Percentiles rank a stretch among this genome's conserved stretches.
Evolutionary conservation across 2,888 invertebrate genomes (phyloP).

Genomic region (Sinodicranocentrus sp.): DNA sequence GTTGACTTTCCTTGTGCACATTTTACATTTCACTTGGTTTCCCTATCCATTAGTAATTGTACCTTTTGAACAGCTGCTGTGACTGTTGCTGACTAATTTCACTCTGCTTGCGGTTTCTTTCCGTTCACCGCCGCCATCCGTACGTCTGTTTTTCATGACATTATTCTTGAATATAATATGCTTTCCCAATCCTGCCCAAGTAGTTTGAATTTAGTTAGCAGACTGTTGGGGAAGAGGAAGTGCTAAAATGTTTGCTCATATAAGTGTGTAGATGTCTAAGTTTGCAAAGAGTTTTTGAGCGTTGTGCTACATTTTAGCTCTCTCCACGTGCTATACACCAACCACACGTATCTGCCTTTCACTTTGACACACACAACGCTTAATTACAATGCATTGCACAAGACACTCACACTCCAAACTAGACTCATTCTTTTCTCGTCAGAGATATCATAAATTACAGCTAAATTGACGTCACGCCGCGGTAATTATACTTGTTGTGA

Average conservation of each 20-base stretch:
- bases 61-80: conserved; percentile 14
- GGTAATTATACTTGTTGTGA: conserved; percentile 49
- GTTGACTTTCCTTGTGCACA: conserved; percentile 19
- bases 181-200: too few species aligned
- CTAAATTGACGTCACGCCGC: conserved; percentile 47
- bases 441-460: conserved; percentile 58
- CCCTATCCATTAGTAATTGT: conserved; percentile 33
- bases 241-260: too few species aligned
- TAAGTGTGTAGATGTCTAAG: too few species aligned
- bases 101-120: conserved; percentile 43
- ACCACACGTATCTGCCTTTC: too few species aligned
- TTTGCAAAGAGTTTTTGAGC: too few species aligned
- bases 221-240: too few species aligned
- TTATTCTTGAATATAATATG: too few species aligned
- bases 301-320: too few species aligned
- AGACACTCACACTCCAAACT: not conserved
- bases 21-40: not conserved
- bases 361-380: not conserved
- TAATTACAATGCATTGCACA: conserved; percentile 22
- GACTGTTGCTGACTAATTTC: conserved; percentile 38
- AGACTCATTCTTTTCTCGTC: conserved; percentile 58
- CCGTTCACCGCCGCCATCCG: conserved; percentile 15
- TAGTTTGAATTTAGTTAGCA: too few species aligned
- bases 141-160: conserved; percentile 16
- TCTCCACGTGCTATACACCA: too few species aligned